These are phyloP conservation scores for Psix sp. DNA, from an alignment of 1,140 invertebrate species.

Conservation along the genomic window DNA sequence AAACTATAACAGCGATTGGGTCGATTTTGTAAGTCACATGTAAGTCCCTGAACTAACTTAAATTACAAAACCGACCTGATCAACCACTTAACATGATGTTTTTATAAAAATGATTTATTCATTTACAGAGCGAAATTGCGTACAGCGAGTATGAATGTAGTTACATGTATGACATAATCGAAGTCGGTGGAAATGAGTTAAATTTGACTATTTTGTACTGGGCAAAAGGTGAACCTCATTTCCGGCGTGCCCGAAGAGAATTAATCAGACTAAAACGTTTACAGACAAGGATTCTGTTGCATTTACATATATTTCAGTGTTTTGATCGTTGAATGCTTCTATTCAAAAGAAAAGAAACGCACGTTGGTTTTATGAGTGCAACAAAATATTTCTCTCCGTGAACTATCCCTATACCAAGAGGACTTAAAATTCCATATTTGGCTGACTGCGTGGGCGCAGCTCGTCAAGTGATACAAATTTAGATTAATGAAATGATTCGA, in stretches of 20 bases:
- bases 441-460: constrained; percentile 13
- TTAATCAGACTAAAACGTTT: no score
- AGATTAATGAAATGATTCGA: no score
- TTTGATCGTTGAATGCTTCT: no score
- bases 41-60: neutral
- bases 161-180: constrained; percentile 50
- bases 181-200: constrained; percentile 31
- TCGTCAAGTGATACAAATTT: constrained; percentile 27
- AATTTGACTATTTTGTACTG: constrained; percentile 40
- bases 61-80: constrained; percentile 41
- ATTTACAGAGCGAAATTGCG: constrained; percentile 53
- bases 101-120: constrained; percentile 60
- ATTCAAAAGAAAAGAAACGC: no score
- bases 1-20: constrained; percentile 36
- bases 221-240: constrained; percentile 12
- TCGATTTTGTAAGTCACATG: constrained; percentile 41
- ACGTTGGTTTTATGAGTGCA: no score
- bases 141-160: constrained; percentile 26
- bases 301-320: no score
- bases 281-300: no score
- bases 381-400: constrained; percentile 26
- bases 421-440: constrained; percentile 15
- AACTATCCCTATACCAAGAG: constrained; percentile 12
- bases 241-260: no score
- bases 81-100: constrained; percentile 7